Conservation (phyloP, 2,797 vertebrate species). For the Propithecus deckenii region DNA sequence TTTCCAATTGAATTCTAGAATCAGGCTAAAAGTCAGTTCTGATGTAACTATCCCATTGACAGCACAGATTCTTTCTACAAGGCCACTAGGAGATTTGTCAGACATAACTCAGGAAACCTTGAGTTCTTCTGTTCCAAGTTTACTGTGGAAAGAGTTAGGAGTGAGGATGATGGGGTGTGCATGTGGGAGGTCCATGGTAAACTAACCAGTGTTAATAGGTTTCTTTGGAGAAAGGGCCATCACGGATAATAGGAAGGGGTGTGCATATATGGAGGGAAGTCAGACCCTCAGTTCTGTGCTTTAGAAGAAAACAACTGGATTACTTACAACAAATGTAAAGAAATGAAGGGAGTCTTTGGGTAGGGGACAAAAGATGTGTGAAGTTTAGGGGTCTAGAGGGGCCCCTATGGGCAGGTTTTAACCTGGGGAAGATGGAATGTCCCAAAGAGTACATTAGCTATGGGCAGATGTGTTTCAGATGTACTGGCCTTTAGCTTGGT, state of each 20-base stretch:
- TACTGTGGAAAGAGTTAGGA: neutral
- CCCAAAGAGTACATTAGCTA: neutral
- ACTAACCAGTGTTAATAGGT: neutral
- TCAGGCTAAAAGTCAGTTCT: neutral
- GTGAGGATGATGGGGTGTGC: too few relatives aligned
- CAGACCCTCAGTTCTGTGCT: neutral
- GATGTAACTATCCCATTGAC: neutral
- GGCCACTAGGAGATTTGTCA: neutral
- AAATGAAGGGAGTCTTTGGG: neutral
- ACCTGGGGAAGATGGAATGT: neutral
- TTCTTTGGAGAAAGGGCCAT: neutral
- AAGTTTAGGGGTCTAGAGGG: neutral
- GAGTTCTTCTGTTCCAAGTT: neutral
- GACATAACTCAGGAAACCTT: conserved; percentile 23
- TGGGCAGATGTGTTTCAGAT: neutral
- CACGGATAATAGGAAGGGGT: neutral
- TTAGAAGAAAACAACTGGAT: neutral
- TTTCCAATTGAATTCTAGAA: neutral
- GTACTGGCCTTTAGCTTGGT: neutral
- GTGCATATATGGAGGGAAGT: neutral
- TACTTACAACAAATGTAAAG: neutral
- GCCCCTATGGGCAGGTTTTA: neutral
- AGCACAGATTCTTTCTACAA: neutral
- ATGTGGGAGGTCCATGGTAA: neutral
- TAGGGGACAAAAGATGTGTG: neutral